A percentile compares a stretch with the other conserved stretches of the same genome.
phyloP scores from a whole-genome alignment of 2,797 vertebrate genomes.

The Dromococcyx pavoninus region DNA sequence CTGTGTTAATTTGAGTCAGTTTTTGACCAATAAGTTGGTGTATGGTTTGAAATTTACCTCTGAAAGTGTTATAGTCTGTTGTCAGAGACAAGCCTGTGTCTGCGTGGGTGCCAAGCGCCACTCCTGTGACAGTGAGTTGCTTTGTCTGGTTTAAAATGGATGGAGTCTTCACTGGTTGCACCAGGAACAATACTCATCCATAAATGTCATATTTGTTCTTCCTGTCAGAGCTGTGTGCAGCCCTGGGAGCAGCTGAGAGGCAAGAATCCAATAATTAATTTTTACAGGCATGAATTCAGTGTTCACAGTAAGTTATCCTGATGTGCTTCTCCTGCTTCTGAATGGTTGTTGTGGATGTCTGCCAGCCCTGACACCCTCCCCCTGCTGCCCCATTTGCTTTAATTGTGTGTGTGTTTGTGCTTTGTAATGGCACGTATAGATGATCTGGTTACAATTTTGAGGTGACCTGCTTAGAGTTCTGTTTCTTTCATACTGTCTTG shows the following conservation, averaged over 20 bases:
- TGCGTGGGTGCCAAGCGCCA: neutral
- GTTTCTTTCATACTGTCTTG: neutral
- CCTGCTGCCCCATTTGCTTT: neutral
- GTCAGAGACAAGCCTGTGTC: neutral
- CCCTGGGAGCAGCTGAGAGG: neutral
- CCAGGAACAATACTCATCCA: neutral
- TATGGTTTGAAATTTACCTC: neutral
- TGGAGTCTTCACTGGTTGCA: neutral
- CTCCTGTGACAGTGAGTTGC: neutral
- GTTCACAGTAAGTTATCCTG: neutral
- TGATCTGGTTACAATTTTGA: neutral
- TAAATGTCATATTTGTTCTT: neutral
- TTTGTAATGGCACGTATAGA: neutral
- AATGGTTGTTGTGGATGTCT: neutral
- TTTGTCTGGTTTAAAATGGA: neutral
- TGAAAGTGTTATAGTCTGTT: neutral
- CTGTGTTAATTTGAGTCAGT: neutral
- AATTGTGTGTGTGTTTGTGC: rapidly evolving
- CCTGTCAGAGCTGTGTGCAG: neutral
- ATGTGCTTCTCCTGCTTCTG: neutral
- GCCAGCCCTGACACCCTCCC: neutral
- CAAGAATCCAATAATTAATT: neutral
- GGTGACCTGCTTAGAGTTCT: neutral
- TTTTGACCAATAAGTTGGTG: neutral
- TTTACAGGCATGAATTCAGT: neutral